A percentile compares a stretch with the other conserved stretches of the same genome.
Conservation (phyloP, 92 coral and sea anemone species). For the Ricordea florida region DNA sequence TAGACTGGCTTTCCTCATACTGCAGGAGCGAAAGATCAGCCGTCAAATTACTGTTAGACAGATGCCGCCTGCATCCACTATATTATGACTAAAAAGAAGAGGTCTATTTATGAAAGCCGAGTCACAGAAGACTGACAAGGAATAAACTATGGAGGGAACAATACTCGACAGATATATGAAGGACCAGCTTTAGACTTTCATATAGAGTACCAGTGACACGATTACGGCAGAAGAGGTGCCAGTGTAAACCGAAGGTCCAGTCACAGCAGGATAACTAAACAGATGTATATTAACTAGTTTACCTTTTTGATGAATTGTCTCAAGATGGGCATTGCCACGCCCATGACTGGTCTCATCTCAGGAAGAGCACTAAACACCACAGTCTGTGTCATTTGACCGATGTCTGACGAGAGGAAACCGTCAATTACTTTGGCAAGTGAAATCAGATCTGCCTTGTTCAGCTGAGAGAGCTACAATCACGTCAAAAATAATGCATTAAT, state of each 20-base stretch:
- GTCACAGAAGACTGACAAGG: no score
- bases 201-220: no score
- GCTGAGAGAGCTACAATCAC: constrained; percentile 63
- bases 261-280: neutral
- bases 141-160: no score
- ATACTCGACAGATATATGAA: no score
- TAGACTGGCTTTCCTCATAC: constrained; percentile 67
- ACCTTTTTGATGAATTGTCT: constrained; percentile 86
- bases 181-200: no score
- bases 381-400: constrained; percentile 72
- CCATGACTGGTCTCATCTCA: constrained; percentile 72
- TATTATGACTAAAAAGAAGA: no score
- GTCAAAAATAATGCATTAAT: neutral
- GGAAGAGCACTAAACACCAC: constrained; percentile 87
- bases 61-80: no score
- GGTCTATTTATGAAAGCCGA: no score
- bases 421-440: constrained; percentile 82
- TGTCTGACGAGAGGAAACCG: constrained; percentile 92
- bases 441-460: constrained; percentile 75
- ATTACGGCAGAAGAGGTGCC: no score
- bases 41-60: neutral
- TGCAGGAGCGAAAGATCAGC: neutral
- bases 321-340: constrained; percentile 77
- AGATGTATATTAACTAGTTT: neutral
- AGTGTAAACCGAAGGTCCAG: neutral